Base-by-base conservation (phyloP, 2,797 vertebrate species). In the Acomys russatus region DNA sequence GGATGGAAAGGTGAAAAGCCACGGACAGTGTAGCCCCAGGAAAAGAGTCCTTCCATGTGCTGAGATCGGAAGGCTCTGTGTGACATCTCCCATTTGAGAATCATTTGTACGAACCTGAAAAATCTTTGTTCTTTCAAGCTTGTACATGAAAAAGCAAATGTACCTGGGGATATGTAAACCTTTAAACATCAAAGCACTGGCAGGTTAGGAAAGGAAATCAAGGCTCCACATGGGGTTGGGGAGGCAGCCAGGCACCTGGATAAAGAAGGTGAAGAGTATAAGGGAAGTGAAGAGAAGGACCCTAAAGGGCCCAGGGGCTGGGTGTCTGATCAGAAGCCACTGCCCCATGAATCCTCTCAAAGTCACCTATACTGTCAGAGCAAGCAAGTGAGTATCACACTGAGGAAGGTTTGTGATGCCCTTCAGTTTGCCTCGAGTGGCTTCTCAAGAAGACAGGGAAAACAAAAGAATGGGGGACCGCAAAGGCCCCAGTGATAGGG, bases 141-240 rank as follows among this genome's bases (percentile, higher is more conserved):
- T 56, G 15, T 49, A 88, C 68, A 35, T 54, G 68, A 77, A 90
- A 95, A 96, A 87, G 14, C 33, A 92, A 94, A 68, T 77, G 66
- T 49, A 63, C 4, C 28, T 14, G 7, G 28, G 74, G 49, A 68
- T 61, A 8, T 88, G 68, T 82, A 78, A 88, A 44, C 10, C 38
- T 86, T 90, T 90, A 86, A 79, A 66, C 23, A 73, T 56, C 30
- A 66, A 80, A 84, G 38, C 8, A 14, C 51, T 87, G 56, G 54
- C 82, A 63, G 33, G 6, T 64, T 91, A 56, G 1, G 17, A 38
- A 74, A 44, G 70, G 56, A 95, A 94, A 92, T 79, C 28, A 76
- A 94, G 61, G 9, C 2, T 59, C 59, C 23, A 28, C 0, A 63
- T 73, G 12, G 33, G 51, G 64, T 44, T 11, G 20, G 59, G 30